A percentile compares a stretch with the other conserved stretches of the same genome.
Conservation (phyloP, 1,140 invertebrate genomes). For the Lepidurus apus region DNA sequence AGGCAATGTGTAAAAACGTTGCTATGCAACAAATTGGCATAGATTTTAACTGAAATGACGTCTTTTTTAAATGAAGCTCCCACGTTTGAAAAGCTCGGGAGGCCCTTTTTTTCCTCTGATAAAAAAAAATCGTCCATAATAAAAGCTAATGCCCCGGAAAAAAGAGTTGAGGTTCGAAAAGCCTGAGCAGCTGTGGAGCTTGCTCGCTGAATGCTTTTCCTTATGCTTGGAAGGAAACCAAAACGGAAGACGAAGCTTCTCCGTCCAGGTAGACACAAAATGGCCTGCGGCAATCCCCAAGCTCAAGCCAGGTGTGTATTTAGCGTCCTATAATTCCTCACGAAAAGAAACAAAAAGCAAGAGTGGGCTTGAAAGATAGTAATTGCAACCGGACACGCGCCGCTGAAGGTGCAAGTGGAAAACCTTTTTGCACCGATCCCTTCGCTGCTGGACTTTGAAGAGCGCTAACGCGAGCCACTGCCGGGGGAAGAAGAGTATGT, state of each 20-base stretch:
- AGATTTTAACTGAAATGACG: no score
- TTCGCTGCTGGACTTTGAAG: background rate
- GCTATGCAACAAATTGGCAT: no score
- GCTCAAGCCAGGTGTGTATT: background rate
- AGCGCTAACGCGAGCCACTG: background rate
- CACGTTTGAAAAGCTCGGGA: no score
- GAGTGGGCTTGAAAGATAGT: background rate
- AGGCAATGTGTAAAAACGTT: no score
- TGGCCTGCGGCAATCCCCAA: background rate
- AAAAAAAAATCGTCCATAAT: background rate
- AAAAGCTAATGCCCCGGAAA: background rate
- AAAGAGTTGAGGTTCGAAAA: constrained; percentile 11
- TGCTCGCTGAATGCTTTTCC: background rate
- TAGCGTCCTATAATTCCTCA: background rate
- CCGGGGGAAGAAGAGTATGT: background rate
- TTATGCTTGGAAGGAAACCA: background rate
- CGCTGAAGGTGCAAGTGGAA: background rate
- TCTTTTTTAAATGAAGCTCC: no score
- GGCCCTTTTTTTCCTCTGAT: background rate
- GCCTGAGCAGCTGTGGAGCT: background rate
- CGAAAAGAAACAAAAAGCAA: background rate
- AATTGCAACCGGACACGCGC: constrained; percentile 4
- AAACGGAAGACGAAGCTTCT: background rate
- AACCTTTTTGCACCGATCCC: background rate
- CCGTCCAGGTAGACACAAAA: background rate